phyloP scores from a whole-genome alignment of 2,113 vertebrate species.

The Grantiella picta region DNA sequence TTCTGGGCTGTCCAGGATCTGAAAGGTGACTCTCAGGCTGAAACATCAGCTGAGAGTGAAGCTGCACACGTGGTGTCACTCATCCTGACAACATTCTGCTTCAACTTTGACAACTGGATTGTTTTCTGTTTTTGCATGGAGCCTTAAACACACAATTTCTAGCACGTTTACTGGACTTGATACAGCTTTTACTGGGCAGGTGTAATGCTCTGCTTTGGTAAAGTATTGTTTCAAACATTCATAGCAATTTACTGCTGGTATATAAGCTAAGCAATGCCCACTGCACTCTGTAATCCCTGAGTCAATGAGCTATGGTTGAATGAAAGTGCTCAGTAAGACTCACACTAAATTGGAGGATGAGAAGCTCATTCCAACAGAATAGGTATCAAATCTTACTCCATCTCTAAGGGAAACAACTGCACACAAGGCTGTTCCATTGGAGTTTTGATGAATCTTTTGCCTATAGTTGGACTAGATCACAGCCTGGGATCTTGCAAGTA shows the following conservation, averaged over 20 bases:
- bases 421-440: neutral
- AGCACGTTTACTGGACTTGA: neutral
- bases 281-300: neutral
- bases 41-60: neutral
- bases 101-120: neutral
- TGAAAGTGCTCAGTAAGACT: neutral
- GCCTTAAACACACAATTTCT: neutral
- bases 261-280: neutral
- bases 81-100: neutral
- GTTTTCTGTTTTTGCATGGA: neutral
- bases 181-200: neutral
- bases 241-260: neutral
- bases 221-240: neutral
- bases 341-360: neutral
- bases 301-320: neutral
- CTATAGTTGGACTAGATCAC: neutral
- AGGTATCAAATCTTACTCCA: neutral
- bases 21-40: neutral
- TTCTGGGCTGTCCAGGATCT: neutral
- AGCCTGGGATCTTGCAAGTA: neutral
- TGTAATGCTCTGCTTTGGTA: neutral
- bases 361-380: neutral
- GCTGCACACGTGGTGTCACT: neutral
- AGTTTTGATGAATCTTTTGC: neutral
- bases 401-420: neutral